Evolutionary conservation across 2,888 invertebrate species (phyloP).

Genomic region (Leucophenga maculata): DNA sequence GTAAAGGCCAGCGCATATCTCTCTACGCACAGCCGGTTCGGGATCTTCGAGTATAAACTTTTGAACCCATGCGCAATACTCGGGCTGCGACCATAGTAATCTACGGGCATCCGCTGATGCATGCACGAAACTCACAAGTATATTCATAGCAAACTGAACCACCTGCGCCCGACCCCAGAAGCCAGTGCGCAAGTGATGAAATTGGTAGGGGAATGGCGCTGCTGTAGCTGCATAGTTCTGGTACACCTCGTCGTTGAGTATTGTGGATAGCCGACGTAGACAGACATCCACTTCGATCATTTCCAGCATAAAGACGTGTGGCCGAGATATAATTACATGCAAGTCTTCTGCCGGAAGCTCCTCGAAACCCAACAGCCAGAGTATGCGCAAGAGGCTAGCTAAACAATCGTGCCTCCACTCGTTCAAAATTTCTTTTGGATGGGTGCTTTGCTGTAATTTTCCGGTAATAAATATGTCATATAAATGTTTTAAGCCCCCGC

Average conservation of each 20-base stretch:
- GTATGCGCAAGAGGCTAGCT: slow-evolving; percentile 86
- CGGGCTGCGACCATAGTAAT: slow-evolving; percentile 82
- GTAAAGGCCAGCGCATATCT: slow-evolving; percentile 94
- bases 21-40: slow-evolving; percentile 90
- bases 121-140: slow-evolving; percentile 94
- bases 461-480: slow-evolving; percentile 95
- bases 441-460: slow-evolving; percentile 83
- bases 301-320: slow-evolving; percentile 76
- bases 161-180: slow-evolving; percentile 94
- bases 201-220: slow-evolving; percentile 56
- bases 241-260: slow-evolving; percentile 84
- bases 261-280: slow-evolving; percentile 87
- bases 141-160: slow-evolving; percentile 92
- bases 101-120: slow-evolving; percentile 86
- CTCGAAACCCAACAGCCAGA: slow-evolving; percentile 88
- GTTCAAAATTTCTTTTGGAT: slow-evolving; percentile 74
- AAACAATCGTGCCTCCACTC: slow-evolving; percentile 97
- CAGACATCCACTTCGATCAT: slow-evolving; percentile 89
- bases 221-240: slow-evolving; percentile 74
- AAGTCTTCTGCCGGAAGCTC: slow-evolving; percentile 71
- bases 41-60: slow-evolving; percentile 91
- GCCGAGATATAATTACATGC: slow-evolving; percentile 80
- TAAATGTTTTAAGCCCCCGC: slow-evolving; percentile 88
- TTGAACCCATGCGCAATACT: slow-evolving; percentile 86
- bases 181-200: slow-evolving; percentile 89